Conservation (phyloP, 2,888 invertebrate species). For the Xestia xanthographa region DNA sequence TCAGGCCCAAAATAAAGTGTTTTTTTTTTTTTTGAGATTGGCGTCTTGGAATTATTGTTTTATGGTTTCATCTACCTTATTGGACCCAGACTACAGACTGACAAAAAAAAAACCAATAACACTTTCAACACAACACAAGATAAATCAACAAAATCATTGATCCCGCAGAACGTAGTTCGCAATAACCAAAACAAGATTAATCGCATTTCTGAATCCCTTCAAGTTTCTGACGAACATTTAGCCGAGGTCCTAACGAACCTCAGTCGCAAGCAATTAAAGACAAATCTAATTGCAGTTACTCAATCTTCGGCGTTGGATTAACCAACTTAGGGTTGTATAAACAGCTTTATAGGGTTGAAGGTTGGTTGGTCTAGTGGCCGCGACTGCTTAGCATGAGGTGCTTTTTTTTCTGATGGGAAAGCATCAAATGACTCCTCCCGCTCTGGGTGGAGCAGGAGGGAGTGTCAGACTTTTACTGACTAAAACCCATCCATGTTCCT, state of each 20-base stretch:
- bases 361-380: background rate
- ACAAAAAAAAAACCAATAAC: too few relatives aligned
- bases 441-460: too few relatives aligned
- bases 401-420: too few relatives aligned
- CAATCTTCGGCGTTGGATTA: slow-evolving; percentile 58
- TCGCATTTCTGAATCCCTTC: slow-evolving; percentile 32
- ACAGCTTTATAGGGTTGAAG: slow-evolving; percentile 15
- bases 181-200: slow-evolving; percentile 40
- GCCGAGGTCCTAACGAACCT: slow-evolving; percentile 42
- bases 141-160: slow-evolving; percentile 7
- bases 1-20: too few relatives aligned
- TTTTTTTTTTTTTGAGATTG: too few relatives aligned
- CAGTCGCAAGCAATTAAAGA: slow-evolving; percentile 57
- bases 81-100: too few relatives aligned
- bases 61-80: too few relatives aligned
- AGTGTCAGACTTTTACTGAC: too few relatives aligned
- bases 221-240: slow-evolving; percentile 47
- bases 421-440: too few relatives aligned
- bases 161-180: slow-evolving; percentile 13
- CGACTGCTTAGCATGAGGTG: background rate
- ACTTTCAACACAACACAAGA: background rate
- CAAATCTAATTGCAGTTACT: slow-evolving; percentile 65
- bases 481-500: too few relatives aligned
- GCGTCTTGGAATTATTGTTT: too few relatives aligned
- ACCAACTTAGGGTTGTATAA: slow-evolving; percentile 52